Evolutionary conservation across 2,888 invertebrate genomes (phyloP), one percentile per base, ranked within the genome.

Genomic region (Heliothis peltigera): DNA sequence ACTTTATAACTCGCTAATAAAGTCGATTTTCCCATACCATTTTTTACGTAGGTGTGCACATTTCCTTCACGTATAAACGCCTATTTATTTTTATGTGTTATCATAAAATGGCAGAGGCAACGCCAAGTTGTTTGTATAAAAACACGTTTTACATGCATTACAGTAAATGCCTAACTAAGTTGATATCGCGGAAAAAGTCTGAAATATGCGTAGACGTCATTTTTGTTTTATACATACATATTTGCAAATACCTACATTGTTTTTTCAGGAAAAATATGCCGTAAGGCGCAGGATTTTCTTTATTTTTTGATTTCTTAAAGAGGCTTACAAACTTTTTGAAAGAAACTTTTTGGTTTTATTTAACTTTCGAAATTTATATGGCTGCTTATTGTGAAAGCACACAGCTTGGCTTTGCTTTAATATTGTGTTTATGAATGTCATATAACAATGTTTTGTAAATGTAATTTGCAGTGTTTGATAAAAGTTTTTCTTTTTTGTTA

Each of bases 31-130:
- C 6, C 49, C 21, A n/a, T 59, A 43, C n/a, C 10, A 3, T 12
- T 10, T 25, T 28, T 3, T 43, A 39, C 32, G 35, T 43, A 73
- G 65, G 61, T 66, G 60, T 64, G 47, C 61, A 62, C 66, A 42
- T 70, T 67, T 57, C 39, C 68, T 64, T 70, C 57, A 64, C 57
- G 64, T 56, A n/a, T n/a, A 73, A 67, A 74, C 66, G 58, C 58
- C 74, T 79, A 79, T 78, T 77, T 68, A 71, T 64, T 78, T 78
- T 79, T 78, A 78, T 79, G 79, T 60, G 35, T 17, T 53, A 44
- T 57, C 62, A 63, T 79, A 74, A 79, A 74, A 68, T 55, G 61
- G 54, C 56, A 68, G 76, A 59, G 52, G 67, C 52, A 46, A 48
- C 65, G 58, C 51, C 42, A 54, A 74, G 63, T 64, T 74, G 79